phyloP scores from a whole-genome alignment of 2,797 vertebrate genomes.

The Schizothorax lantsangensis region DNA sequence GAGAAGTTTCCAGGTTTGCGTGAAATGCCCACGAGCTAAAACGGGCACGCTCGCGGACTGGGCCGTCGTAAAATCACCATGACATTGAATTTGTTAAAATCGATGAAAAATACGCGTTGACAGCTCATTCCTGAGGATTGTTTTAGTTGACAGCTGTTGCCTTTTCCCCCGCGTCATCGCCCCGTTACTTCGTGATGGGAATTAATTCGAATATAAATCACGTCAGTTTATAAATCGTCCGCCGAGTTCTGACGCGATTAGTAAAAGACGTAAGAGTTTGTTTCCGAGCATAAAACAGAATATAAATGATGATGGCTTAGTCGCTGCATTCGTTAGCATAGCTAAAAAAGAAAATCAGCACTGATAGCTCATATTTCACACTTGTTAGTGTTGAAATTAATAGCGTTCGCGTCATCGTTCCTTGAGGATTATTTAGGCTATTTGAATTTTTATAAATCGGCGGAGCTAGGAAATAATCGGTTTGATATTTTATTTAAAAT shows the following conservation, averaged over 20 bases:
- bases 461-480: neutral
- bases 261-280: neutral
- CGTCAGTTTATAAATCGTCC: neutral
- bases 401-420: neutral
- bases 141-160: neutral
- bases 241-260: neutral
- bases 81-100: neutral
- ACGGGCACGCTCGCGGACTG: neutral
- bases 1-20: neutral
- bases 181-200: constrained; percentile 3
- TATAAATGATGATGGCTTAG: neutral
- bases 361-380: neutral
- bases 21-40: neutral
- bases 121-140: neutral
- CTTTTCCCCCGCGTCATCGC: neutral
- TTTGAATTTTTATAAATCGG: neutral
- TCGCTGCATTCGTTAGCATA: neutral
- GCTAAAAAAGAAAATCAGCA: neutral
- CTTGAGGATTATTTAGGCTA: neutral
- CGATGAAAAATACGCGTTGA: neutral
- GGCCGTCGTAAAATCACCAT: constrained; percentile 1
- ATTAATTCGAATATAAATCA: neutral
- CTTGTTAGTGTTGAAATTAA: neutral
- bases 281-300: neutral
- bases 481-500: neutral